Percentiles rank a stretch among this genome's conserved stretches.
phyloP scores from a whole-genome alignment of 2,888 invertebrate genomes.

The Anarsia innoxiella region DNA sequence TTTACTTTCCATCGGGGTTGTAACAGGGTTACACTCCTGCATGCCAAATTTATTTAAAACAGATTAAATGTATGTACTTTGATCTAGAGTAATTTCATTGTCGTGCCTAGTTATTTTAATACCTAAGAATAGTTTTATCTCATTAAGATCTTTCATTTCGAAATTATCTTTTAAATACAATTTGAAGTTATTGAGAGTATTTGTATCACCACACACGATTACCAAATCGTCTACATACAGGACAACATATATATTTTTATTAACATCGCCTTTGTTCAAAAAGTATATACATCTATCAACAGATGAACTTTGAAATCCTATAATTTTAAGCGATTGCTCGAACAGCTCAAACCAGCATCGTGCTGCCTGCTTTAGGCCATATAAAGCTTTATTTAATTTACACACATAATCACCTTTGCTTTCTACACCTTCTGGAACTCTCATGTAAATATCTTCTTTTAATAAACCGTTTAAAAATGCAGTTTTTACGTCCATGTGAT shows the following conservation, averaged over 20 bases:
- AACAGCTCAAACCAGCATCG: conserved; percentile 22
- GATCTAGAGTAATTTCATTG: conserved; percentile 13
- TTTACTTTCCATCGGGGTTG: conserved; percentile 15
- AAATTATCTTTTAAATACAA: conserved; percentile 12
- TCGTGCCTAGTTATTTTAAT: conserved; percentile 7
- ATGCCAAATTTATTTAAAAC: conserved; percentile 22
- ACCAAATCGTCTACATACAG: conserved; percentile 22
- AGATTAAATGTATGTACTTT: conserved; percentile 18
- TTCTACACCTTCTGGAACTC: conserved; percentile 20
- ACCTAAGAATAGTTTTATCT: conserved; percentile 16
- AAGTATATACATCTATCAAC: conserved; percentile 20
- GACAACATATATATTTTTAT: conserved; percentile 17
- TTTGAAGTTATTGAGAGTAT: conserved; percentile 10
- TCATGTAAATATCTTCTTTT: conserved; percentile 24
- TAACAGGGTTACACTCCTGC: conserved; percentile 19
- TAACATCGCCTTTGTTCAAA: conserved; percentile 14
- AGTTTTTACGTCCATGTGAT: conserved; percentile 24
- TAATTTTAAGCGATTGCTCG: conserved; percentile 16
- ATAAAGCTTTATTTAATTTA: conserved; percentile 26
- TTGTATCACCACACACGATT: conserved; percentile 16
- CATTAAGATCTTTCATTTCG: conserved; percentile 16
- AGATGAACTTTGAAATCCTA: conserved; percentile 19
- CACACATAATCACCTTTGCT: conserved; percentile 20
- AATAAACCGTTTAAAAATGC: conserved; percentile 22
- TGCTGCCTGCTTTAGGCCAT: conserved; percentile 23